Evolutionary conservation across 2,113 vertebrate genomes (phyloP).

Genomic region (Scomber japonicus): DNA sequence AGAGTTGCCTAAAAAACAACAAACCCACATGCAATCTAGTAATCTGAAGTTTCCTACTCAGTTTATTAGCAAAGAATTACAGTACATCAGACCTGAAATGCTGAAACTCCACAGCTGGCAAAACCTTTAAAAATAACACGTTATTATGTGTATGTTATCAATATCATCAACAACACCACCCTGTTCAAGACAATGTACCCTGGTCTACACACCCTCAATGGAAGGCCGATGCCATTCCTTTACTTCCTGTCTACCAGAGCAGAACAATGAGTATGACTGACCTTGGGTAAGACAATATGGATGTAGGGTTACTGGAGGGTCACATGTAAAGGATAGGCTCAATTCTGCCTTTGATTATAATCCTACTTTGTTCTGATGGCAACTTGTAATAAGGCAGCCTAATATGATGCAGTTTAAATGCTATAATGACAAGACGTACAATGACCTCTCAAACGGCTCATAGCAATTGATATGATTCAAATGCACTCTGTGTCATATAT

Average conservation of each 20-base stretch:
- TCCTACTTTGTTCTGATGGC: constrained; percentile 37
- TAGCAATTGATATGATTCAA: constrained; percentile 50
- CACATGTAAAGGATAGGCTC: constrained; percentile 47
- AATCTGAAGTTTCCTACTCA: constrained; percentile 1
- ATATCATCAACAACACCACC: constrained; percentile 19
- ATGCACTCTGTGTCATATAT: constrained; percentile 31
- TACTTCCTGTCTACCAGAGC: constrained; percentile 36
- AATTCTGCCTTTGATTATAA: constrained; percentile 42
- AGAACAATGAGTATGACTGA: constrained; percentile 53
- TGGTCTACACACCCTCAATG: constrained; percentile 18
- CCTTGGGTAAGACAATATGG: constrained; percentile 38
- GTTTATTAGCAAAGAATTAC: not conserved
- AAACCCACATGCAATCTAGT: not conserved
- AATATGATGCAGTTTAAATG: constrained; percentile 45
- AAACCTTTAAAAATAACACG: not conserved
- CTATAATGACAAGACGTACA: constrained; percentile 44
- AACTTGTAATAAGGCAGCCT: constrained; percentile 38
- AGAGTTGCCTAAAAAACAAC: not conserved
- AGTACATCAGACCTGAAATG: not conserved
- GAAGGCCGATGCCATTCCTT: constrained; percentile 34
- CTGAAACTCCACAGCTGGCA: not conserved
- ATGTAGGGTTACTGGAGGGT: constrained; percentile 44
- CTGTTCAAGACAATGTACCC: constrained; percentile 25
- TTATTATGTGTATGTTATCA: constrained; percentile 2
- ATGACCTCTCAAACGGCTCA: constrained; percentile 30